Percentiles rank a stretch among this genome's conserved stretches.
Conservation (phyloP, 2,113 vertebrate genomes). For the Rhagologus leucostigma region DNA sequence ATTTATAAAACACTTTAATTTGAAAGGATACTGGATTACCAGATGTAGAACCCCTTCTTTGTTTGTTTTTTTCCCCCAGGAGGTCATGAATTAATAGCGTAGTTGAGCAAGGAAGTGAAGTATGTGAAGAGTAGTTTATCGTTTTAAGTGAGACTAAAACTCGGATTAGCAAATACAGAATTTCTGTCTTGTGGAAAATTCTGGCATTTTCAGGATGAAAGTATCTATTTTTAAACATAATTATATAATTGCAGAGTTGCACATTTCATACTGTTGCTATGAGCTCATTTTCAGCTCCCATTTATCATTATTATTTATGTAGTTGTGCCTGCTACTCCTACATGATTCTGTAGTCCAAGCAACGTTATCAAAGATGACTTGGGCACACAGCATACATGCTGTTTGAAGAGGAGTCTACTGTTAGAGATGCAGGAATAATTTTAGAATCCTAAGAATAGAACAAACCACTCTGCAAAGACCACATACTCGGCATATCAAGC, state of each 20-base stretch:
- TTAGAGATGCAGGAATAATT: background rate
- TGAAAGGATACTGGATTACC: background rate
- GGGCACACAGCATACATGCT: background rate
- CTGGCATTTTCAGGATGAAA: background rate
- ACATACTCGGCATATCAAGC: background rate
- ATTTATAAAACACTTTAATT: background rate
- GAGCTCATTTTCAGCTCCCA: background rate
- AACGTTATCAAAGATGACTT: background rate
- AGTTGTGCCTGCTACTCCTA: background rate
- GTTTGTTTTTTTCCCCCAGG: background rate
- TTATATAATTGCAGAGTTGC: background rate
- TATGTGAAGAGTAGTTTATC: background rate
- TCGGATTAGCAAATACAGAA: background rate
- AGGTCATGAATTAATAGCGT: background rate
- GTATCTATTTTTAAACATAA: background rate
- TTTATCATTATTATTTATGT: background rate
- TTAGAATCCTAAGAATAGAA: background rate
- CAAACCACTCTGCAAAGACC: background rate
- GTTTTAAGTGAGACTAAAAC: background rate
- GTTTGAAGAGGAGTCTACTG: background rate
- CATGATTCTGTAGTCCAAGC: background rate
- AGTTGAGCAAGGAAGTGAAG: background rate
- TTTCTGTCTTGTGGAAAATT: background rate
- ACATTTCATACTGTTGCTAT: background rate
- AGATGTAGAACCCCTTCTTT: background rate